Evolutionary conservation across 2,888 invertebrate species (phyloP).

Genomic region (Agrotis ipsilon): DNA sequence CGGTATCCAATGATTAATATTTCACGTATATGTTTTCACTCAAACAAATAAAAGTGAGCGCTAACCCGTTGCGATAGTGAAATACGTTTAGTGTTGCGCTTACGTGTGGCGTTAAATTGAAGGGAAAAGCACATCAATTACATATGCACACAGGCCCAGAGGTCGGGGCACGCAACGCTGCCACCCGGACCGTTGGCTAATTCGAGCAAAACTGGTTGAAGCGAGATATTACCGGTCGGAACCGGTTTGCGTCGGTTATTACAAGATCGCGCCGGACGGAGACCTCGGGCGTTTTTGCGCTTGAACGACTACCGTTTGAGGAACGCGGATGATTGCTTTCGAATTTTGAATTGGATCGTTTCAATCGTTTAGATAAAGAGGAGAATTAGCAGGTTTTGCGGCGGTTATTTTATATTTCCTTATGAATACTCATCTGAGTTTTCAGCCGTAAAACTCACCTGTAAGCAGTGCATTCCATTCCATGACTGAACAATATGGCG

Average conservation of each 20-base stretch:
- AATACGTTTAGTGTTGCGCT: slow-evolving; percentile 65
- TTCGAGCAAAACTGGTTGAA: slow-evolving; percentile 72
- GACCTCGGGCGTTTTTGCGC: slow-evolving; percentile 68
- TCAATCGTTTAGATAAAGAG: slow-evolving; percentile 57
- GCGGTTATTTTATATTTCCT: slow-evolving; percentile 15
- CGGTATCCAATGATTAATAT: not conserved
- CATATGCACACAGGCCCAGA: slow-evolving; percentile 79
- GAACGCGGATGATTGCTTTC: slow-evolving; percentile 65
- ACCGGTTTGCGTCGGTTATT: slow-evolving; percentile 71
- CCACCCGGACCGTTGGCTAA: slow-evolving; percentile 72
- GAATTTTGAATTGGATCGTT: slow-evolving; percentile 67
- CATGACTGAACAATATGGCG: not conserved
- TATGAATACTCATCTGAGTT: not conserved
- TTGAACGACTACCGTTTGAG: slow-evolving; percentile 64
- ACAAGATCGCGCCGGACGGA: slow-evolving; percentile 65
- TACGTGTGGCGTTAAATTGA: slow-evolving; percentile 77
- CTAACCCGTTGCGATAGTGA: slow-evolving; percentile 67
- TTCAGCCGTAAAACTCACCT: not conserved
- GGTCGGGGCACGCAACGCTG: slow-evolving; percentile 76
- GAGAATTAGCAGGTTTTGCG: slow-evolving; percentile 44
- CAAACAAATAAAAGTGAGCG: slow-evolving; percentile 59
- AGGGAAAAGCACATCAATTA: slow-evolving; percentile 82
- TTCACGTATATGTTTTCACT: slow-evolving; percentile 27
- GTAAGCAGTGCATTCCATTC: not conserved
- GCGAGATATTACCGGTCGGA: slow-evolving; percentile 72